Evolutionary conservation across 2,113 vertebrate genomes (phyloP).

Genomic region (Mormyrus iriodes): DNA sequence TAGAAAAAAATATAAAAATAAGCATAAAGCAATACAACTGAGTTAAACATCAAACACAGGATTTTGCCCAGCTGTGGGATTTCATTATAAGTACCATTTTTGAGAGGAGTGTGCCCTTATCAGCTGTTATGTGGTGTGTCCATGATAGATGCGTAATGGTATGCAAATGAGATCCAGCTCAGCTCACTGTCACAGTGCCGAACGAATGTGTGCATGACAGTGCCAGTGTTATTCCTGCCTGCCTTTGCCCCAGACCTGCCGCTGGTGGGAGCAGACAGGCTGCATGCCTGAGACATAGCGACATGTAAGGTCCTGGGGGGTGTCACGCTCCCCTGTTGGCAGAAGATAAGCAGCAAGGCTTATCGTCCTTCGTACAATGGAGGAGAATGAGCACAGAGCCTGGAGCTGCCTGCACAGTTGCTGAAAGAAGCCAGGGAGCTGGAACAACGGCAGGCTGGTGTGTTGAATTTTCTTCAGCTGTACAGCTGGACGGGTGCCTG

Average conservation of each 20-base stretch:
- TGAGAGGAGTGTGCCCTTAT: neutral
- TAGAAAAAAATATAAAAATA: neutral
- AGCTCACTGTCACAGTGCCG: neutral
- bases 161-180: neutral
- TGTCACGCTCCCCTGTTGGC: slow-evolving; percentile 34
- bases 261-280: slow-evolving; percentile 33
- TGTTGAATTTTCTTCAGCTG: slow-evolving; percentile 30
- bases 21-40: neutral
- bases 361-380: slow-evolving; percentile 38
- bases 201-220: slow-evolving; percentile 21
- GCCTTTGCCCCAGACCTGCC: neutral
- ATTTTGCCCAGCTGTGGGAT: neutral
- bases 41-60: neutral
- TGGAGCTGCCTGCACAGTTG: neutral
- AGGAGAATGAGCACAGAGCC: neutral
- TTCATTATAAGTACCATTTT: slow-evolving; percentile 4
- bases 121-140: neutral
- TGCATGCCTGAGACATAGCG: slow-evolving; percentile 34
- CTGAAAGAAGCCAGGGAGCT: slow-evolving; percentile 24
- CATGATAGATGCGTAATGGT: neutral
- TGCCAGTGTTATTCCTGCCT: slow-evolving; percentile 14
- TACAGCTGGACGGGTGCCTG: neutral
- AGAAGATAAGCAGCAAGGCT: slow-evolving; percentile 43
- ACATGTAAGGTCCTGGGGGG: neutral
- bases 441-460: slow-evolving; percentile 13